Base-by-base conservation (phyloP, 1,140 invertebrate species). In the Gonatopus flavifemur region DNA sequence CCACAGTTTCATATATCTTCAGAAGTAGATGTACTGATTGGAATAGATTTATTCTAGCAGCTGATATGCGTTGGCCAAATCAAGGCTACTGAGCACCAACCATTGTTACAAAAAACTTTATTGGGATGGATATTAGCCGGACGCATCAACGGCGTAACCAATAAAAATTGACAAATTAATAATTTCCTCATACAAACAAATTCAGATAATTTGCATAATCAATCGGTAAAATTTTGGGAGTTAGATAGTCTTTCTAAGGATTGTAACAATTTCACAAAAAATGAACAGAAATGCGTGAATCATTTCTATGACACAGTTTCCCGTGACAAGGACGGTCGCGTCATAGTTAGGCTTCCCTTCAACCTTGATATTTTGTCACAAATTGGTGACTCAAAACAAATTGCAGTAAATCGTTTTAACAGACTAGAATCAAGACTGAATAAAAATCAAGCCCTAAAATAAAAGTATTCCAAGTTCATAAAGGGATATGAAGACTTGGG, bases 401-500 rank as follows among this genome's bases (percentile, higher is more conserved):
- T 32, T 2, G 59, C 61, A 10, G 8, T 52, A 5, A 41, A 47
- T 40, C 19, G 58, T 24, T 57, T 56, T 9, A 25, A 44, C 35
- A 22, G 44, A 22, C 25, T 62, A 3, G 62, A 66, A 44, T 52
- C 21, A 46, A 48, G 49, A 49, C 41, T 64, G 18, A 25, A 37
- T 1, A 25, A 30, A 16, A 20, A 63, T 35, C 40, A 55, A 9
- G 28, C 37, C 2, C 52, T 73, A 18, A 58, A 61, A 52, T 4
- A 38, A 7, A 25, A 45, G 37, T 76, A 74, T 44, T 22, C 35
- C 1, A 15, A 51, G 13, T 70, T 74, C 39, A 67, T 76, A 52
- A 9, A 54, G 6, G 73, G 75, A 53, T 77, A 75, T 39, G 36
- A 67, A 36, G 12, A 41, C 1, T 31, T 76, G 3, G 66, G 64